Conservation (phyloP, 2,888 invertebrate species). For the Nipponacmea schrenckii region DNA sequence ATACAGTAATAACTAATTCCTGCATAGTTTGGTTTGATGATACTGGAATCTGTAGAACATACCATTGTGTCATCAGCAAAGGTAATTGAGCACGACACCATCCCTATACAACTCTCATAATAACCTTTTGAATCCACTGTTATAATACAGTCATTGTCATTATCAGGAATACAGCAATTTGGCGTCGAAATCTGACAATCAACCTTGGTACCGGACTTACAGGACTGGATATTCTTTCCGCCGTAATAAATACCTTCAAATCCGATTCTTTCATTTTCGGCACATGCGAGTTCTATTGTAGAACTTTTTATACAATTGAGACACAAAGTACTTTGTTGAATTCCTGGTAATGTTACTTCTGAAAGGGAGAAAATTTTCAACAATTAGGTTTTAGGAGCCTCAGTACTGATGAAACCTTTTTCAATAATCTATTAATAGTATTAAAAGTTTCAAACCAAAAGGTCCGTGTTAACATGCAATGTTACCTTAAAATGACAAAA, state of each 20-base stretch:
- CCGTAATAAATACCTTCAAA: neutral
- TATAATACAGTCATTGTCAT: neutral
- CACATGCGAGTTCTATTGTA: neutral
- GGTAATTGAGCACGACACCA: neutral
- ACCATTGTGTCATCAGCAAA: neutral
- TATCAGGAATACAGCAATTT: neutral
- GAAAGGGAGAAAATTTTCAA: too few relatives aligned
- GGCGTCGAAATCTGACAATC: neutral
- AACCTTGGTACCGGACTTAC: neutral
- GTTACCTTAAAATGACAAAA: too few relatives aligned
- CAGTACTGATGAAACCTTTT: too few relatives aligned
- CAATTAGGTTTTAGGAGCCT: too few relatives aligned
- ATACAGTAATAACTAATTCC: constrained; percentile 2
- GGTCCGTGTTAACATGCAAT: too few relatives aligned
- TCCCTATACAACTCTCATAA: neutral
- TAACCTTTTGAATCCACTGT: neutral
- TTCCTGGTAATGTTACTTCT: too few relatives aligned
- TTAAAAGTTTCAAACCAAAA: too few relatives aligned
- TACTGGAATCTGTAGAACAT: neutral
- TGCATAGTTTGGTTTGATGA: neutral
- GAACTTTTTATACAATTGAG: neutral
- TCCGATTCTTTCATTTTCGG: neutral
- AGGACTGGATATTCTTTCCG: neutral
- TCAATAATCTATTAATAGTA: too few relatives aligned
- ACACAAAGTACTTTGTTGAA: neutral